Conservation (phyloP, 2,797 vertebrate genomes). For the Epinephelus awoara region DNA sequence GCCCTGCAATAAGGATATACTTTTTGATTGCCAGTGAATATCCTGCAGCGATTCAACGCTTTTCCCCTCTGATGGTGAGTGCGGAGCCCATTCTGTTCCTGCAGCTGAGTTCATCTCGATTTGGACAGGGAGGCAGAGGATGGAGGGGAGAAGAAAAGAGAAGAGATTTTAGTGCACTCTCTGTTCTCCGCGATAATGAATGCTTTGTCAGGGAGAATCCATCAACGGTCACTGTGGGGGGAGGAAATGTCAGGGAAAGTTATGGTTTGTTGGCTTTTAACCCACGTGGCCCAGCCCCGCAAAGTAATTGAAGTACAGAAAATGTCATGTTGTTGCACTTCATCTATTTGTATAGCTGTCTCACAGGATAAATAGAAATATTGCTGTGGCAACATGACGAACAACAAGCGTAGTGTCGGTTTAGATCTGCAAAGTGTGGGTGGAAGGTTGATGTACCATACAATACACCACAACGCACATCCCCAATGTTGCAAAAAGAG, state of each 20-base stretch:
- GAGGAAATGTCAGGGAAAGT: conserved; percentile 93
- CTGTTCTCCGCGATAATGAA: conserved; percentile 91
- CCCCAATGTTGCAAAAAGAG: conserved; percentile 62
- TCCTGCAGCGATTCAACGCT: conserved; percentile 68
- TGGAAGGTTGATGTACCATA: conserved; percentile 72
- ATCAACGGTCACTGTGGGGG: conserved; percentile 92
- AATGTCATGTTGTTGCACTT: conserved; percentile 91
- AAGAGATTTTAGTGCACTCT: conserved; percentile 88
- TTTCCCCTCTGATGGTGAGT: conserved; percentile 55
- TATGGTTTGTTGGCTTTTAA: conserved; percentile 95
- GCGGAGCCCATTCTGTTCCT: conserved; percentile 72
- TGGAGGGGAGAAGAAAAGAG: conserved; percentile 76
- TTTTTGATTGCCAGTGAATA: conserved; percentile 76
- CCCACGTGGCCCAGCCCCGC: conserved; percentile 90
- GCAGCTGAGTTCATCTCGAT: conserved; percentile 83
- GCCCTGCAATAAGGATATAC: conserved; percentile 72
- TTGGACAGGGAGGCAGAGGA: conserved; percentile 84
- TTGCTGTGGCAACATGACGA: conserved; percentile 83
- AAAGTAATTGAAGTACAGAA: conserved; percentile 95
- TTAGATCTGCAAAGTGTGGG: conserved; percentile 79
- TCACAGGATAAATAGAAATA: conserved; percentile 90
- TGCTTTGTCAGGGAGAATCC: conserved; percentile 92
- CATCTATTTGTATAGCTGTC: conserved; percentile 90
- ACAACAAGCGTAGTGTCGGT: conserved; percentile 79
- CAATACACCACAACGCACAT: conserved; percentile 61